Conservation (phyloP, 2,888 invertebrate species). For the Tillus elongatus region DNA sequence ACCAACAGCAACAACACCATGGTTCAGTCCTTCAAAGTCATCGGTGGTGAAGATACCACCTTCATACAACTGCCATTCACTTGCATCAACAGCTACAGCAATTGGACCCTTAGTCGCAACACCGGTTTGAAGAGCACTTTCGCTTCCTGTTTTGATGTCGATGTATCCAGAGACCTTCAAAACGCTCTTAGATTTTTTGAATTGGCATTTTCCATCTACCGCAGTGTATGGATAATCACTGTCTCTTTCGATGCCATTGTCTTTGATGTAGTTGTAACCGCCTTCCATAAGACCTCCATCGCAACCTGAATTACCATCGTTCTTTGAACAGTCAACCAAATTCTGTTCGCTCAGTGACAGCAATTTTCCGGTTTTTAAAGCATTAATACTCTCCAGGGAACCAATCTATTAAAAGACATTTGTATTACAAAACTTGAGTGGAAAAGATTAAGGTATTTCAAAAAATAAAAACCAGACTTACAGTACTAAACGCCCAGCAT, state of each 20-base stretch:
- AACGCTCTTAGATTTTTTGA: slow-evolving; percentile 12
- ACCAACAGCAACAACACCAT: slow-evolving; percentile 73
- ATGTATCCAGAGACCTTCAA: slow-evolving; percentile 50
- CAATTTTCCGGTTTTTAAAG: slow-evolving; percentile 41
- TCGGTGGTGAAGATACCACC: slow-evolving; percentile 69
- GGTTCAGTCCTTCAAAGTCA: slow-evolving; percentile 55
- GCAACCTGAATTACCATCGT: slow-evolving; percentile 45
- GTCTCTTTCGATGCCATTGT: slow-evolving; percentile 47
- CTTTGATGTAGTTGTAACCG: slow-evolving; percentile 42
- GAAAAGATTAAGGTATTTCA: neutral
- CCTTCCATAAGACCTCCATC: slow-evolving; percentile 45
- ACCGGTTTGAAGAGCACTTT: slow-evolving; percentile 60
- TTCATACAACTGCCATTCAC: slow-evolving; percentile 65
- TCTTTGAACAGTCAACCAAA: slow-evolving; percentile 46
- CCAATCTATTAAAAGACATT: slow-evolving; percentile 50
- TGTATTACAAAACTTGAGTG: no score
- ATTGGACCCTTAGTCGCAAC: slow-evolving; percentile 78
- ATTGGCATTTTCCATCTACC: slow-evolving; percentile 21
- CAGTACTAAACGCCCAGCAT: slow-evolving; percentile 56
- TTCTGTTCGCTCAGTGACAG: slow-evolving; percentile 49
- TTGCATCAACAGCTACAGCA: slow-evolving; percentile 83
- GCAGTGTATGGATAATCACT: slow-evolving; percentile 46
- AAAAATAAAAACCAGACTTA: slow-evolving; percentile 32
- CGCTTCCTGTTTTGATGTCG: slow-evolving; percentile 62
- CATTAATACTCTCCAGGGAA: slow-evolving; percentile 46